These are phyloP conservation scores for Radopholus similis DNA, from an alignment of 1,140 invertebrate genomes.

Conservation along the genomic window DNA sequence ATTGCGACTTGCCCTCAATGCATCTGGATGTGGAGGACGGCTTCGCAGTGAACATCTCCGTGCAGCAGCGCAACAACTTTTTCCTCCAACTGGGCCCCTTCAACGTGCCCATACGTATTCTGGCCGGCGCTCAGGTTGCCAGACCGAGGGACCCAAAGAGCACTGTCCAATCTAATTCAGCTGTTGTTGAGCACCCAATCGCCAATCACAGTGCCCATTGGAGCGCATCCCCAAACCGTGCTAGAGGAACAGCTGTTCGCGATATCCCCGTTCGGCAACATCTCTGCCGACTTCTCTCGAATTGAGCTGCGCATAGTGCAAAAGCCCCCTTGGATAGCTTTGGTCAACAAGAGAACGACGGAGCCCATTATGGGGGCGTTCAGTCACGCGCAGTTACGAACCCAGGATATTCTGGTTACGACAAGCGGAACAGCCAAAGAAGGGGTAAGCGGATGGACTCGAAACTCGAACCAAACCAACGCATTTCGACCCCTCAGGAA, in stretches of 20 bases:
- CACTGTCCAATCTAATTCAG: too few relatives aligned
- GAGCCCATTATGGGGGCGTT: conserved; percentile 16
- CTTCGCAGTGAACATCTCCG: not conserved
- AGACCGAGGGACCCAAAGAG: not conserved
- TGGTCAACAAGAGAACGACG: not conserved
- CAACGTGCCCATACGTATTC: not conserved
- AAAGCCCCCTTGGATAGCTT: conserved; percentile 1
- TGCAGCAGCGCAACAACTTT: not conserved
- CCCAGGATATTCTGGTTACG: conserved; percentile 1
- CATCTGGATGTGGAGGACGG: not conserved
- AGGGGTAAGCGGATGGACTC: not conserved
- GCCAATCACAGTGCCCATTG: not conserved
- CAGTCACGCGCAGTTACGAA: conserved; percentile 2
- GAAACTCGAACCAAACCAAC: not conserved
- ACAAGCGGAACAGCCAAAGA: not conserved
- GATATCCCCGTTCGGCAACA: conserved; percentile 2
- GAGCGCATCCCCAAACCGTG: not conserved
- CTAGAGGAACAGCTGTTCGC: conserved; percentile 1
- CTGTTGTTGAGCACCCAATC: not conserved
- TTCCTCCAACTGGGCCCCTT: not conserved
- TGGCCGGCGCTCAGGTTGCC: not conserved
- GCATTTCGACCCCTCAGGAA: too few relatives aligned
- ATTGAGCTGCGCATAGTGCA: conserved; percentile 18
- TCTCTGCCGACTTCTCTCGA: not conserved
- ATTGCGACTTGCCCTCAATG: not conserved